These are phyloP conservation scores for Toxotes jaculatrix DNA, from an alignment of 2,113 vertebrate species.

Conservation along the genomic window DNA sequence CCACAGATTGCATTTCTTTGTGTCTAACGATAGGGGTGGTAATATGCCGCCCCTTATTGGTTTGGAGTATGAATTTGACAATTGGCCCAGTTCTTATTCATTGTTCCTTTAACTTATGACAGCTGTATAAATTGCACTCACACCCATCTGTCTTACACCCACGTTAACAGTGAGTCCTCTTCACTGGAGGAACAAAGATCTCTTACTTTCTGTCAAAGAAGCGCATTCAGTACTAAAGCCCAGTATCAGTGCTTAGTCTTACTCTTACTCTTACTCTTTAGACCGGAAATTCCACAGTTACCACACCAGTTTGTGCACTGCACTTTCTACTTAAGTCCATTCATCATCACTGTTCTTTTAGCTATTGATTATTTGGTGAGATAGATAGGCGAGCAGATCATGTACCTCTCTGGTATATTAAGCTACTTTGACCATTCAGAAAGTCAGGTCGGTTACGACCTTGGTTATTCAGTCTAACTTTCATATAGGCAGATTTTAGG, in stretches of 20 bases:
- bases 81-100: too few species aligned
- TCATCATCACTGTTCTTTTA: constrained; percentile 26
- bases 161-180: neutral
- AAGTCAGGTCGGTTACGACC: constrained; percentile 42
- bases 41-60: too few species aligned
- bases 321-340: constrained; percentile 28
- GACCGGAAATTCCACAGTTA: constrained; percentile 25
- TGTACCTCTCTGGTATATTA: constrained; percentile 44
- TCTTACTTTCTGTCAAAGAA: constrained; percentile 1
- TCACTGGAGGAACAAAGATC: constrained; percentile 4
- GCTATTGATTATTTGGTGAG: constrained; percentile 53
- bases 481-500: constrained; percentile 11
- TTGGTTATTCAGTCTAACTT: constrained; percentile 25
- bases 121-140: neutral
- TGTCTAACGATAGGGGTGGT: too few species aligned
- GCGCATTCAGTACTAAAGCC: neutral
- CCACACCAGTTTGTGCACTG: constrained; percentile 3
- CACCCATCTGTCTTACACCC: neutral
- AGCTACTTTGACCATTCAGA: constrained; percentile 28
- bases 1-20: too few species aligned
- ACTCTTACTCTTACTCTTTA: too few species aligned
- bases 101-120: too few species aligned
- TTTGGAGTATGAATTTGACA: too few species aligned
- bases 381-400: constrained; percentile 31
- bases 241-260: neutral